Conservation (phyloP, 2,113 vertebrate genomes). For the Dascyllus trimaculatus region DNA sequence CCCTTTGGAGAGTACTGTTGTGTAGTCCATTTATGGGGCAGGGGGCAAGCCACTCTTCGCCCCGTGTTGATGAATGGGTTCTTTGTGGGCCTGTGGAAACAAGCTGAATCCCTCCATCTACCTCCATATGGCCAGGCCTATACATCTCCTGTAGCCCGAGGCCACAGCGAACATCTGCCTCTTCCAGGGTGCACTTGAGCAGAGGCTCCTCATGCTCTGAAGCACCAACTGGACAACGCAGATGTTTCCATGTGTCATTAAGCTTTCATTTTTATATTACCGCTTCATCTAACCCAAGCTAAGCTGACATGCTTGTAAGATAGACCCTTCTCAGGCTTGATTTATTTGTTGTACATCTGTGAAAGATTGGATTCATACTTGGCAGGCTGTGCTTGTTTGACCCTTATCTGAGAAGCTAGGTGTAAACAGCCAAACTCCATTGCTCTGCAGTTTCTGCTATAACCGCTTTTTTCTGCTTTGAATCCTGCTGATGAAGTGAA, state of each 20-base stretch:
- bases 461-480: conserved; percentile 51
- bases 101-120: conserved; percentile 78
- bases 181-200: conserved; percentile 68
- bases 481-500: conserved; percentile 73
- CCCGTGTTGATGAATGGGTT: conserved; percentile 80
- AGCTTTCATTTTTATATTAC: conserved; percentile 65
- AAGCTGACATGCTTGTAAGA: conserved; percentile 33
- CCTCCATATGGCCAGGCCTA: conserved; percentile 84
- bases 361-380: conserved; percentile 45
- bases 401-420: conserved; percentile 69
- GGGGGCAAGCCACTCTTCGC: conserved; percentile 73
- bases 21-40: conserved; percentile 82
- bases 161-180: conserved; percentile 84
- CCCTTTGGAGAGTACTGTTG: conserved; percentile 78
- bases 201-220: conserved; percentile 45
- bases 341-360: conserved; percentile 26
- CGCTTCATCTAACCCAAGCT: conserved; percentile 49
- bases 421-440: conserved; percentile 77
- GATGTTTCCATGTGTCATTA: conserved; percentile 53
- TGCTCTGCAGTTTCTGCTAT: conserved; percentile 73
- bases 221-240: conserved; percentile 66
- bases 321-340: conserved; percentile 1
- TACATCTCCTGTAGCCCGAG: conserved; percentile 80
- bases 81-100: conserved; percentile 85
- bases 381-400: conserved; percentile 73